Base-by-base conservation (phyloP, 2,113 vertebrate species). In the Xenotilapia longispinis region DNA sequence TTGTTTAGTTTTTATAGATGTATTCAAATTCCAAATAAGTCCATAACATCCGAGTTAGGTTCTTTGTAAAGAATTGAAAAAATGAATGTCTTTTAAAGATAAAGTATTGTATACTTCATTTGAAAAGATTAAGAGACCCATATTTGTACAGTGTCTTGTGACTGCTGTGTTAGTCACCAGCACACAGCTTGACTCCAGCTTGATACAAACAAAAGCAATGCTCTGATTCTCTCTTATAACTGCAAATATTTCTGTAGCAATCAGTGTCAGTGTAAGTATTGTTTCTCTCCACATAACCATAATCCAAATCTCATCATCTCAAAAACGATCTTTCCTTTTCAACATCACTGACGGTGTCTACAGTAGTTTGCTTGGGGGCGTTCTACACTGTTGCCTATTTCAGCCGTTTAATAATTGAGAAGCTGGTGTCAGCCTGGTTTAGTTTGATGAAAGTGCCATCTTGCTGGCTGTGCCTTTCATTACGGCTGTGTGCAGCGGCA, bases 321-420 rank as follows among this genome's bases (percentile, higher is more conserved):
- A 53, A 84, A 89, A 86, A 87, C 65, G 38, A 81, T 87, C 45
- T 85, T 15, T 58, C 19, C 19, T 80, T 86, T 91, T 91, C 68
- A 83, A 75, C 75, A 88, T 55, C 70, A 81, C 82, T 86, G 79
- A 89, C 57, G 53, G 21, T 60, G 85, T 90, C 57, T 58, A 26
- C 26, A 23, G 31, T 49, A 31, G 45, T 83, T 84, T 68, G 79
- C 83, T 86, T 53, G 70, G 19, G 79, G 40, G 26, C 17, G 23
- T 86, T 88, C 70, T 65, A 84, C 65, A 47, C 87, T 55, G 89
- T 86, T 88, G 87, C 88, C 92, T 88, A 88, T 92, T 95, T 88
- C 70, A 84, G 81, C 53, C 6, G n/a, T 94, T 95, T 91, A 96
- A 96, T 96, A 94, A 94, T 95, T 91, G 81, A 96, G 78, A 70